Conservation (phyloP, 2,888 invertebrate genomes). For the Rhingia campestris region DNA sequence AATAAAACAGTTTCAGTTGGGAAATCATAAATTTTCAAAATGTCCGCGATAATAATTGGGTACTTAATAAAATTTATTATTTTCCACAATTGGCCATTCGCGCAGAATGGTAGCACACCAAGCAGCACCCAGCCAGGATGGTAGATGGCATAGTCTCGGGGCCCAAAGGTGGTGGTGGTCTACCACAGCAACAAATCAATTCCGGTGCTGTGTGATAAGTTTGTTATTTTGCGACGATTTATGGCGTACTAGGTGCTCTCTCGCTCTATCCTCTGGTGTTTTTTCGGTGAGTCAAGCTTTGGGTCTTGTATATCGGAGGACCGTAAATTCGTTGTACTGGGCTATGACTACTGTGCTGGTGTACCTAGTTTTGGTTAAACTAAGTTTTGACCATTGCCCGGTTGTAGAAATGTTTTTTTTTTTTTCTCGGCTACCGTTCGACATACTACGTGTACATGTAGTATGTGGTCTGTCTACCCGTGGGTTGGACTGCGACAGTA, state of each 20-base stretch:
- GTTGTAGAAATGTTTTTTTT: slow-evolving; percentile 28
- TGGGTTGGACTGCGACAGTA: slow-evolving; percentile 53
- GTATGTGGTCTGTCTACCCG: slow-evolving; percentile 14
- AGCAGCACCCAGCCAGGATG: slow-evolving; percentile 20
- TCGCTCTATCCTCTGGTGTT: slow-evolving; percentile 17
- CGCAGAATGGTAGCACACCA: slow-evolving; percentile 59
- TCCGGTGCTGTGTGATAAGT: slow-evolving; percentile 71
- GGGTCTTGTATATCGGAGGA: slow-evolving; percentile 43
- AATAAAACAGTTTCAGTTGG: slow-evolving; percentile 57
- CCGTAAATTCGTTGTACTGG: slow-evolving; percentile 61
- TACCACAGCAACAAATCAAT: slow-evolving; percentile 74
- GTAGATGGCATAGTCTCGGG: slow-evolving; percentile 18
- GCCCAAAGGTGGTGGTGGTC: slow-evolving; percentile 64
- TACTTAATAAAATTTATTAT: slow-evolving; percentile 75
- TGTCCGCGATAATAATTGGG: slow-evolving; percentile 74
- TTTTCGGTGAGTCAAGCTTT: slow-evolving; percentile 42
- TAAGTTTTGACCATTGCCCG: slow-evolving; percentile 62
- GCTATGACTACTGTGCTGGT: slow-evolving; percentile 48
- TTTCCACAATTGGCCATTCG: slow-evolving; percentile 74
- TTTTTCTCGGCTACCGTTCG: slow-evolving; percentile 60
- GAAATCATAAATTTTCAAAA: slow-evolving; percentile 72
- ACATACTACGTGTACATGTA: slow-evolving; percentile 22
- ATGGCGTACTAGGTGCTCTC: slow-evolving; percentile 61
- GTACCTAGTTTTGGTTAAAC: slow-evolving; percentile 57
- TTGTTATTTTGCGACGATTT: slow-evolving; percentile 73